Base-by-base conservation (phyloP, 1,140 invertebrate species). In the Heterodera carotae region DNA sequence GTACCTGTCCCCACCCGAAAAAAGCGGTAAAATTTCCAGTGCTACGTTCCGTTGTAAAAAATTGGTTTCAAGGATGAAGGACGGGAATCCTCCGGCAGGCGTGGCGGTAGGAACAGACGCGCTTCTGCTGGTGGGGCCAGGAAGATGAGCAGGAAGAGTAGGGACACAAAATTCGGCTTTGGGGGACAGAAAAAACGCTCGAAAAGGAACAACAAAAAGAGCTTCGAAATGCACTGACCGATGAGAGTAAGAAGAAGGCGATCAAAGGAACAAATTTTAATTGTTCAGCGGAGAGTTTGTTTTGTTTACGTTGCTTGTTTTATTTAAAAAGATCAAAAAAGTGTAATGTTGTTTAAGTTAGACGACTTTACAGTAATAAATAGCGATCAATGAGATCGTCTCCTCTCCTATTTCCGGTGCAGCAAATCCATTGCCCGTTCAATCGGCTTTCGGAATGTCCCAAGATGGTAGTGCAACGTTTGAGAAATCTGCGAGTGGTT, bases 131-230 rank as follows among this genome's bases (percentile, higher is more conserved):
- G 53, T 18, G 48, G 43, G 43, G 10, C 77, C 85, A 79, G 76
- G 77, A 81, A 85, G 81, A 81, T 77, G 77, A 74, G 76, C 62
- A 80, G 83, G n/a, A 74, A 36, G 34, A 34, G 56, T 22, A 67
- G 95, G 87, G 92, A 96, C 88, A 90, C 91, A 67, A 96, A 94
- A 85, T 98, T 92, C 90, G 96, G 96, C 1, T 97, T 93, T 90
- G 96, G 96, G 56, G 96, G 96, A 2, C 95, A 96, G 84, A 98
- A 98, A 89, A 92, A 92, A 80, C 92, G 94, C 2, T 90, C 90
- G 0, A 99, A 99, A 88, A 89, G 91, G 56, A 99, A 99, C 84
- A 95, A 93, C 0, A 92, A 91, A 82, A 91, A 93, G 0, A 95
- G 93, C 59, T 84, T 60, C 27, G 67, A 78, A 29, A 66, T 29